Evolutionary conservation across 1,140 invertebrate species (phyloP).

Genomic region (Cydia strobilella): DNA sequence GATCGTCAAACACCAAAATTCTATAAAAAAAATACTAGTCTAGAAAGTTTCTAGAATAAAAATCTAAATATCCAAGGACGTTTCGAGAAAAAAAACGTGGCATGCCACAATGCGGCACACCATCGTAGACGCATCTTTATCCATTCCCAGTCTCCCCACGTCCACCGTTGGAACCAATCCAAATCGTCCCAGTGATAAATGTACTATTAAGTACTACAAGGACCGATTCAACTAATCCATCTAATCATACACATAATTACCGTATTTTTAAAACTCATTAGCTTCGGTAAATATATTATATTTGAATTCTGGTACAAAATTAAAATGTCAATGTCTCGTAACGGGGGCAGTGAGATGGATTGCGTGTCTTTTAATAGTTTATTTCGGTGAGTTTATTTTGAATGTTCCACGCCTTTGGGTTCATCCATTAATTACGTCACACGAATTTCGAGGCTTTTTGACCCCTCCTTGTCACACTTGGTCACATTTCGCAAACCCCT

Average conservation of each 20-base stretch:
- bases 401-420: not conserved
- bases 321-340: conserved; percentile 4
- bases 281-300: not conserved
- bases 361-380: not conserved
- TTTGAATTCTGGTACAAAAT: not conserved
- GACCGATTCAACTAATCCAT: not conserved
- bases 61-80: too few relatives aligned
- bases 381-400: conserved; percentile 4
- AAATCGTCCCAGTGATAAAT: conserved; percentile 11
- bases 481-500: too few relatives aligned
- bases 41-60: too few relatives aligned
- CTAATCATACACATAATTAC: not conserved
- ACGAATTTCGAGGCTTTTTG: too few relatives aligned
- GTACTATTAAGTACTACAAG: conserved; percentile 17
- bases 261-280: not conserved
- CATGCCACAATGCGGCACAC: not conserved
- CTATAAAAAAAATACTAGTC: too few relatives aligned
- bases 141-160: not conserved
- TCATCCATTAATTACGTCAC: too few relatives aligned
- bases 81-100: too few relatives aligned
- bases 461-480: too few relatives aligned
- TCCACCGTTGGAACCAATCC: conserved; percentile 6
- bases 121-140: not conserved
- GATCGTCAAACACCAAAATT: too few relatives aligned
- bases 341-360: not conserved